Conservation (phyloP, 35 echinoderm and acorn worm genomes). For the Acanthaster planci region DNA sequence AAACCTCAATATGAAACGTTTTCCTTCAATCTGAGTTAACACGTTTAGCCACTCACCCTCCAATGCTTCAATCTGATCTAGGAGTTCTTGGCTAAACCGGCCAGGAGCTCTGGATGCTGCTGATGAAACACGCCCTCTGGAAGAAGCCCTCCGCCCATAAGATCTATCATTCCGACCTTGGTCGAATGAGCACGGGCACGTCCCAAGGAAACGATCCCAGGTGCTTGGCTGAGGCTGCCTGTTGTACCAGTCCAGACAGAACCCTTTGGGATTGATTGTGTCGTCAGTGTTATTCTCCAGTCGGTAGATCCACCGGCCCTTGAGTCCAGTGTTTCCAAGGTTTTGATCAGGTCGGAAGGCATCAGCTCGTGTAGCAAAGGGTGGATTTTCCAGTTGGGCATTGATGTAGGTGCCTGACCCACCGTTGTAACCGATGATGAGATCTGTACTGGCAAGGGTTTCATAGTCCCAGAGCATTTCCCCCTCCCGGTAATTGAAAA, state of each 20-base stretch:
- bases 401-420: conserved; percentile 51
- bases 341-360: conserved; percentile 72
- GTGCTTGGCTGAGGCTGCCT: conserved; percentile 65
- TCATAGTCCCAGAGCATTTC: conserved; percentile 78
- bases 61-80: conserved; percentile 14
- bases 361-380: conserved; percentile 32
- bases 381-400: conserved; percentile 38
- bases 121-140: neutral
- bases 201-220: conserved; percentile 69
- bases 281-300: conserved; percentile 67
- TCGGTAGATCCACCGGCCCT: conserved; percentile 83
- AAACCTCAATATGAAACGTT: too few species aligned
- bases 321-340: conserved; percentile 72
- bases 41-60: neutral
- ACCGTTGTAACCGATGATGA: conserved; percentile 86
- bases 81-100: conserved; percentile 11
- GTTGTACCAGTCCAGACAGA: conserved; percentile 79
- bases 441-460: conserved; percentile 43
- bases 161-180: conserved; percentile 66
- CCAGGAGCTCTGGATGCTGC: neutral
- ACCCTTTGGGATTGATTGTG: conserved; percentile 66
- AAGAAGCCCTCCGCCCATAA: conserved; percentile 15
- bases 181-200: conserved; percentile 80
- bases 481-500: conserved; percentile 85
- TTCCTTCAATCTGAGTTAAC: too few species aligned